phyloP scores from a whole-genome alignment of 2,113 vertebrate species.

The Otolemur garnettii region DNA sequence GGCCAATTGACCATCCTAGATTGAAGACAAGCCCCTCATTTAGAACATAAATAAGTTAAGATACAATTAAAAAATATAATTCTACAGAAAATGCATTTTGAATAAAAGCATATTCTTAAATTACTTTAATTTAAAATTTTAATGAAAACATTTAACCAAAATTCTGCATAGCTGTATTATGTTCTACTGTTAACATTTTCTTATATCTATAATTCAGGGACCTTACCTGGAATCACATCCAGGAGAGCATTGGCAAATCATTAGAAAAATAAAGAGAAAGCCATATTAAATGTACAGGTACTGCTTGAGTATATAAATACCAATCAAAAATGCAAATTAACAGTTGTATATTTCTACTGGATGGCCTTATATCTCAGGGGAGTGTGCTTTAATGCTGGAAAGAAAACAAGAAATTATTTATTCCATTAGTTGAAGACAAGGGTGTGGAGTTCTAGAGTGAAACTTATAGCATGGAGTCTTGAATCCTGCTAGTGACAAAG shows the following conservation, averaged over 20 bases:
- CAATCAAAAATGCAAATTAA: neutral
- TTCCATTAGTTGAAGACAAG: neutral
- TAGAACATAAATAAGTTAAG: neutral
- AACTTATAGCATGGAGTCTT: neutral
- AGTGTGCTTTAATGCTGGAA: neutral
- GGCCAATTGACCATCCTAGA: neutral
- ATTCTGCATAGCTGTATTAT: neutral
- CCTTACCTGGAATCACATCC: neutral
- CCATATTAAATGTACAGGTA: neutral
- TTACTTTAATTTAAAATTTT: slow-evolving; percentile 4
- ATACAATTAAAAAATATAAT: neutral
- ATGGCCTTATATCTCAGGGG: neutral
- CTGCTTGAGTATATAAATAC: neutral
- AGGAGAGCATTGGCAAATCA: neutral
- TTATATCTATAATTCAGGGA: slow-evolving; percentile 23
- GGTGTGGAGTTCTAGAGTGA: neutral
- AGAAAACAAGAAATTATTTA: neutral
- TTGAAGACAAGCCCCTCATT: neutral
- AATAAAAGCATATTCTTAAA: neutral
- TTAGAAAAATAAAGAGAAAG: neutral
- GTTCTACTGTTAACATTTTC: neutral
- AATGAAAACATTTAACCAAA: slow-evolving; percentile 19
- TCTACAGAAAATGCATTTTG: neutral
- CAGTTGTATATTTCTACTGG: neutral
- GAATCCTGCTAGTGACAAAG: neutral